Conservation (phyloP, 1,140 invertebrate species). For the Campoletis sonorensis region DNA sequence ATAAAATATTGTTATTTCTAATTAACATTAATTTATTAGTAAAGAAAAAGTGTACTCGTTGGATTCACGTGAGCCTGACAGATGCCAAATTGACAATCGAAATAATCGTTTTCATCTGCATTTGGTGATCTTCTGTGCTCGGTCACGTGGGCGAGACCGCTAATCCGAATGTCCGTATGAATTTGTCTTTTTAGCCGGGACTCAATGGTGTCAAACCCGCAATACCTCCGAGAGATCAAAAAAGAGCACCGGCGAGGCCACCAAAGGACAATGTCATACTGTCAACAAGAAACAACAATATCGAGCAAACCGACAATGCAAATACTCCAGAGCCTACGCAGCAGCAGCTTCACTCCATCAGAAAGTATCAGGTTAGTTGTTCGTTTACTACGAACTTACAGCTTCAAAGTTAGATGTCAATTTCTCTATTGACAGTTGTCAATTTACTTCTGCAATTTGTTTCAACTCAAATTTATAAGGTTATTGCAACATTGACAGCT, state of each 20-base stretch:
- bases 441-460: too few relatives aligned
- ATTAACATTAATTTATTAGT: too few relatives aligned
- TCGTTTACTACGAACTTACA: neutral
- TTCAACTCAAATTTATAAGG: too few relatives aligned
- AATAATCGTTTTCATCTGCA: too few relatives aligned
- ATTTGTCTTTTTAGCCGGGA: slow-evolving; percentile 73
- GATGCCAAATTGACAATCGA: too few relatives aligned
- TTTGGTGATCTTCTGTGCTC: too few relatives aligned
- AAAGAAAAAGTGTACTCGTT: too few relatives aligned
- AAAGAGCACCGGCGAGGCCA: slow-evolving; percentile 83
- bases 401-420: neutral
- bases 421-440: neutral
- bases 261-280: slow-evolving; percentile 77
- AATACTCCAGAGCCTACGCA: slow-evolving; percentile 82
- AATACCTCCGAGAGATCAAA: slow-evolving; percentile 86
- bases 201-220: slow-evolving; percentile 81
- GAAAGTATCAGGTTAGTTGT: slow-evolving; percentile 88
- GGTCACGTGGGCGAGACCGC: too few relatives aligned
- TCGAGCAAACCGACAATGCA: slow-evolving; percentile 78
- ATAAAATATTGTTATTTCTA: too few relatives aligned
- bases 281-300: slow-evolving; percentile 71
- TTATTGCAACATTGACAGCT: too few relatives aligned
- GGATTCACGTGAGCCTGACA: too few relatives aligned
- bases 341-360: slow-evolving; percentile 92
- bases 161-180: slow-evolving; percentile 60